Evolutionary conservation across 1,140 invertebrate genomes (phyloP).

Genomic region (Aradophagus sp.): DNA sequence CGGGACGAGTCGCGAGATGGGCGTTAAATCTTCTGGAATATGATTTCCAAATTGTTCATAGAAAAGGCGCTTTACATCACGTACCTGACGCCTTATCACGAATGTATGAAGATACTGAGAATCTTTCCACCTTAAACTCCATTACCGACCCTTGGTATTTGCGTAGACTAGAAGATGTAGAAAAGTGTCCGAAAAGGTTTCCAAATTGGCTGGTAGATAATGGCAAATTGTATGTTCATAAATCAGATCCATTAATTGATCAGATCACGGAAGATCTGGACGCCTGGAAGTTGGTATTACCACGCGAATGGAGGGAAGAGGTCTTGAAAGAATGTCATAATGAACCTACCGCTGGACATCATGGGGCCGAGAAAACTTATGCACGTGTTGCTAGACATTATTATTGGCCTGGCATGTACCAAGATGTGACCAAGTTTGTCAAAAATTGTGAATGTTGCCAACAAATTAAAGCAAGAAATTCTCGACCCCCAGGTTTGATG

Average conservation of each 20-base stretch:
- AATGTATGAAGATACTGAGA: neutral
- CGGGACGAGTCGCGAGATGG: too few species aligned
- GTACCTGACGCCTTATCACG: neutral
- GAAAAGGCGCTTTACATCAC: too few species aligned
- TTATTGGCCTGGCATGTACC: conserved; percentile 55
- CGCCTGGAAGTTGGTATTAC: conserved; percentile 21
- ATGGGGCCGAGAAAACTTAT: conserved; percentile 46
- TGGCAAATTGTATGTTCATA: conserved; percentile 2
- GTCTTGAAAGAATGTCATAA: conserved; percentile 1
- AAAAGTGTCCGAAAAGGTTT: neutral
- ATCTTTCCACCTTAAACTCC: too few species aligned
- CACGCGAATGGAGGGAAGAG: neutral
- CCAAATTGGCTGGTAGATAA: conserved; percentile 7
- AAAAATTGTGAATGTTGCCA: neutral
- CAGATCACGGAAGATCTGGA: conserved; percentile 2
- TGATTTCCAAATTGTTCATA: too few species aligned
- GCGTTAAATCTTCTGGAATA: too few species aligned
- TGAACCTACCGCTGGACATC: conserved; percentile 33
- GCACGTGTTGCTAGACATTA: conserved; percentile 18
- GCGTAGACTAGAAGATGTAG: conserved; percentile 11
- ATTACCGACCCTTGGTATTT: too few species aligned
- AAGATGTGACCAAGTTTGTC: conserved; percentile 7
- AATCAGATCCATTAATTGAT: conserved; percentile 5
- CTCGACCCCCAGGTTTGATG: neutral
- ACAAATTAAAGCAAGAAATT: neutral